Evolutionary conservation across 2,888 invertebrate species (phyloP), one percentile per base, ranked within the genome.

Genomic region (Drosophila colorata): DNA sequence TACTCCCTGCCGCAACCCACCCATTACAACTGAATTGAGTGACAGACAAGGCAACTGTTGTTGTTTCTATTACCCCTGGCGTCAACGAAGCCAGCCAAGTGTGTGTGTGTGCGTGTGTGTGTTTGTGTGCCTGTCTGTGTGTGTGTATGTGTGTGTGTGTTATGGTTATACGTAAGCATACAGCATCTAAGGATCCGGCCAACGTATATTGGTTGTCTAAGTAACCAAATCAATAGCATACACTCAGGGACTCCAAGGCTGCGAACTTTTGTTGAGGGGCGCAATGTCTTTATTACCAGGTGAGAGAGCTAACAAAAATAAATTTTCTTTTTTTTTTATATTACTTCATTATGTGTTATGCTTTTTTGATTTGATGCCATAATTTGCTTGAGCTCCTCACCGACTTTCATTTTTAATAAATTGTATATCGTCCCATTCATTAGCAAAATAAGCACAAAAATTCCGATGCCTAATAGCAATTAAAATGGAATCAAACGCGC

Each of bases 301-400:
- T 77, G 78, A 59, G 31, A 47, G 56, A 78, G 67, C 57, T 55
- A 81, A 67, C 52, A 68, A 66, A 43, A 53, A 43, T 33, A 53
- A 53, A 41, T 60, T 69, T 72, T 13, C 4, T 13, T 13, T 4
- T 33, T 33, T 33, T 33, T 78, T 80, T 78, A 75, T 87, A 80
- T 84, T 82, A 82, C 87, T 82, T 82, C 78, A 87, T 82, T 82
- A 82, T 69, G 67, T 68, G 64, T 46, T 58, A 65, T 74, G 84
- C 65, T 69, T 74, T 80, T 80, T 86, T 48, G 63, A 83, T 77
- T 83, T 86, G 77, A 86, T 86, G 57, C 67, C 84, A 68, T 76
- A 83, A 77, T 78, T 78, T 82, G 63, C 43, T 38, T 28, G 55
- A 33, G 18, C 20, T 31, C 57, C 28, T 46, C 25, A 33, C 51